phyloP scores from a whole-genome alignment of 2,113 vertebrate genomes.

The Machaerirhynchus nigripectus region DNA sequence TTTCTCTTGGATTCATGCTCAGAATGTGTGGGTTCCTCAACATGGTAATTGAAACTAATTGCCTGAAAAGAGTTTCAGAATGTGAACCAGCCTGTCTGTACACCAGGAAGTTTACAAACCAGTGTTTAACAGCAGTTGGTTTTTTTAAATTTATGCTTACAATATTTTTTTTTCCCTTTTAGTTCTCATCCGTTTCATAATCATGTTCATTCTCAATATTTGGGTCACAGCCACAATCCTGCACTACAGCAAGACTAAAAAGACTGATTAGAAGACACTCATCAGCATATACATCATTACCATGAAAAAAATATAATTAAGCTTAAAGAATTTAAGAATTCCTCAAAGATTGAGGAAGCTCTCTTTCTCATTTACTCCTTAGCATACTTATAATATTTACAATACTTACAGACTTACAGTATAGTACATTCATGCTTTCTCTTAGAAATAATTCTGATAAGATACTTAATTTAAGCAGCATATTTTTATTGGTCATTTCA shows the following conservation, averaged over 20 bases:
- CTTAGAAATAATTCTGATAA: slow-evolving; percentile 12
- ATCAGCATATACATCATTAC: neutral
- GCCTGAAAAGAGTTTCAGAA: neutral
- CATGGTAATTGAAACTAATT: neutral
- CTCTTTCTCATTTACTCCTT: neutral
- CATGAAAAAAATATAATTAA: neutral
- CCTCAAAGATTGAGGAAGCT: neutral
- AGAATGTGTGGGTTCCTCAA: neutral
- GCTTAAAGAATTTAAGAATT: neutral
- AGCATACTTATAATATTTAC: neutral
- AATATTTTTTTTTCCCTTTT: neutral
- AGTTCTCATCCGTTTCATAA: slow-evolving; percentile 87
- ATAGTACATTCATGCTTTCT: neutral
- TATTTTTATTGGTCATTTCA: slow-evolving; percentile 33
- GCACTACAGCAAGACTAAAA: slow-evolving; percentile 78
- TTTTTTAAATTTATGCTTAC: neutral
- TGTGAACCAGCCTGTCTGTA: neutral
- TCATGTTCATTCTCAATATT: slow-evolving; percentile 83
- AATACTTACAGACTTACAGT: neutral
- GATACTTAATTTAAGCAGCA: slow-evolving; percentile 23
- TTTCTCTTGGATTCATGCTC: neutral
- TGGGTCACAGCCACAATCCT: slow-evolving; percentile 87
- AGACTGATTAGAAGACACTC: slow-evolving; percentile 67
- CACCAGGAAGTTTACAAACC: neutral
- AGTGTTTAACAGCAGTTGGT: neutral